These are phyloP conservation scores for Drosophila macrospina DNA, from an alignment of 2,888 invertebrate genomes.

Conservation along the genomic window DNA sequence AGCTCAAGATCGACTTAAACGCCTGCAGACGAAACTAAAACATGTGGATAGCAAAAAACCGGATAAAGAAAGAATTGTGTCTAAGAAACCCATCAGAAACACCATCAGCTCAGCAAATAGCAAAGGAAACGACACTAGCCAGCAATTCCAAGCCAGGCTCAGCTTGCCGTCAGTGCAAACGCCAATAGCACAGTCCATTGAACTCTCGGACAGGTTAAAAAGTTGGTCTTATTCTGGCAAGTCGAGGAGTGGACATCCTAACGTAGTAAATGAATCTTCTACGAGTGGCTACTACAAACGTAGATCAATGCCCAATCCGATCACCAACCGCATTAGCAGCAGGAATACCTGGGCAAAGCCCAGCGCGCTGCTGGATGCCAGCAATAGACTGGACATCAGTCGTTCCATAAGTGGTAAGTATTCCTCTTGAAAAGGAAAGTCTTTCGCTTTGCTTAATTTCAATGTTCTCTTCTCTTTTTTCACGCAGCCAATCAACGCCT, in stretches of 20 bases:
- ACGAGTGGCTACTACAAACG: neutral
- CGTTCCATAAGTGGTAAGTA: constrained; percentile 39
- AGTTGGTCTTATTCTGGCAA: neutral
- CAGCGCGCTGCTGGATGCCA: constrained; percentile 49
- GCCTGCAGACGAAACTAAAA: constrained; percentile 68
- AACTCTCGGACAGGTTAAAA: neutral
- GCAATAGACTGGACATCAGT: constrained; percentile 27
- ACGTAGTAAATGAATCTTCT: neutral
- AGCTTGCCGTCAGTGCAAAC: neutral
- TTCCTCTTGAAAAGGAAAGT: neutral
- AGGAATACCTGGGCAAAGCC: constrained; percentile 53
- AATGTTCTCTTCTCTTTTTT: neutral
- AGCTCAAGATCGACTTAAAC: constrained; percentile 80
- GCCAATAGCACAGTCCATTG: neutral
- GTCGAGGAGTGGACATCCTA: neutral
- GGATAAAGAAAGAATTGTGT: constrained; percentile 9
- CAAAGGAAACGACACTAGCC: neutral
- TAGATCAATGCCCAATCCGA: neutral
- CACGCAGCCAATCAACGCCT: constrained; percentile 57
- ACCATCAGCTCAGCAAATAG: neutral
- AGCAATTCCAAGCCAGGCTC: neutral
- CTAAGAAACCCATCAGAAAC: constrained; percentile 4
- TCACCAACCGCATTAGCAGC: neutral
- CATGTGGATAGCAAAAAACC: constrained; percentile 28
- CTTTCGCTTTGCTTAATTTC: neutral